A percentile compares a stretch with the other conserved stretches of the same genome.
Conservation (phyloP, 2,113 vertebrate species). For the Lates calcarifer region DNA sequence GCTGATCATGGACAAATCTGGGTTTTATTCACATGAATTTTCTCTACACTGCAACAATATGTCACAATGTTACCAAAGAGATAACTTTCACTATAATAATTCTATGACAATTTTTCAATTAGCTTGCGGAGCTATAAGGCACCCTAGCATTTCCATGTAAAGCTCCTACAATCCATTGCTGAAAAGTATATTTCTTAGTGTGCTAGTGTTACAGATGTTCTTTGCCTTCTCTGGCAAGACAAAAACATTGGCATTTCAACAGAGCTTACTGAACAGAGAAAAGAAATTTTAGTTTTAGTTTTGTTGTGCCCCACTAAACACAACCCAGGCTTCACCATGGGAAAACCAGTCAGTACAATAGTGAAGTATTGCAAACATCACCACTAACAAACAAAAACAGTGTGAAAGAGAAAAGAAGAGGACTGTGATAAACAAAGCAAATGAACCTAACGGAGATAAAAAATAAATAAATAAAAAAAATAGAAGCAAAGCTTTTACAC, state of each 20-base stretch:
- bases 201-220: conserved; percentile 18
- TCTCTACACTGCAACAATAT: neutral
- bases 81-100: neutral
- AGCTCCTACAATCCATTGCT: neutral
- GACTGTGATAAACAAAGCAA: conserved; percentile 42
- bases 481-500: neutral
- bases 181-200: conserved; percentile 25
- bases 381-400: conserved; percentile 33
- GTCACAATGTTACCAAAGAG: neutral
- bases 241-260: conserved; percentile 34
- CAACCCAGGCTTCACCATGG: conserved; percentile 22
- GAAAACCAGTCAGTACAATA: conserved; percentile 29
- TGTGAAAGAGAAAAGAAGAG: conserved; percentile 23
- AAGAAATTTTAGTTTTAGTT: conserved; percentile 24
- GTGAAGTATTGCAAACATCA: conserved; percentile 22
- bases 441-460: conserved; percentile 25
- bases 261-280: conserved; percentile 24
- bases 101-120: neutral
- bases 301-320: conserved; percentile 21
- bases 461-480: neutral
- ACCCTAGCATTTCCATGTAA: neutral
- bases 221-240: conserved; percentile 1
- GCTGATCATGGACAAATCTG: neutral
- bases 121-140: neutral
- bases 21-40: neutral